Evolutionary conservation across 2,113 vertebrate genomes (phyloP).

Genomic region (Orientallactaga bullata): DNA sequence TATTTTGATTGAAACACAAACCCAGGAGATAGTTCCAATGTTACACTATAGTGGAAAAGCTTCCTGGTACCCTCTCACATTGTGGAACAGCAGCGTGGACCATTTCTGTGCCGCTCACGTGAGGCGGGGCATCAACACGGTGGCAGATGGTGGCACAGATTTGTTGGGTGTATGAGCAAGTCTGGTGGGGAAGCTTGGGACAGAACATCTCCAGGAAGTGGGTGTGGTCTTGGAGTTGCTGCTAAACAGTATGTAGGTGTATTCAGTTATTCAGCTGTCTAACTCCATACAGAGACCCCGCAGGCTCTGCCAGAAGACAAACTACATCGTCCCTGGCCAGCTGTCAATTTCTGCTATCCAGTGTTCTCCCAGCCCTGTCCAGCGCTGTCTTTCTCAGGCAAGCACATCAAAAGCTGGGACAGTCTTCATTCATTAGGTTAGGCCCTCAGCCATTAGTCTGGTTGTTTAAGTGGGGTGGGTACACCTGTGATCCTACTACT

Average conservation of each 20-base stretch:
- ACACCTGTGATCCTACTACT: neutral
- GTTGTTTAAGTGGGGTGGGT: neutral
- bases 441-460: neutral
- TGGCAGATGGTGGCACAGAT: neutral
- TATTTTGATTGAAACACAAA: neutral
- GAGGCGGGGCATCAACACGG: neutral
- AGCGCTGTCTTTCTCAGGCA: neutral
- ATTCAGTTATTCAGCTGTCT: neutral
- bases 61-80: neutral
- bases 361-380: neutral
- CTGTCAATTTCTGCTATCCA: neutral
- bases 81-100: neutral
- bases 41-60: neutral
- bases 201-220: fast-evolving
- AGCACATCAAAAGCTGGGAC: neutral
- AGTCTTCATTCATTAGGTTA: fast-evolving
- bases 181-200: neutral
- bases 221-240: neutral
- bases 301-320: neutral
- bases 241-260: neutral
- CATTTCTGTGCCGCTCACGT: neutral
- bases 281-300: neutral
- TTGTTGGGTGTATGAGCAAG: neutral
- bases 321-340: neutral
- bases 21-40: neutral